phyloP scores from a whole-genome alignment of 2,113 vertebrate species.

The Elephantulus edwardii region DNA sequence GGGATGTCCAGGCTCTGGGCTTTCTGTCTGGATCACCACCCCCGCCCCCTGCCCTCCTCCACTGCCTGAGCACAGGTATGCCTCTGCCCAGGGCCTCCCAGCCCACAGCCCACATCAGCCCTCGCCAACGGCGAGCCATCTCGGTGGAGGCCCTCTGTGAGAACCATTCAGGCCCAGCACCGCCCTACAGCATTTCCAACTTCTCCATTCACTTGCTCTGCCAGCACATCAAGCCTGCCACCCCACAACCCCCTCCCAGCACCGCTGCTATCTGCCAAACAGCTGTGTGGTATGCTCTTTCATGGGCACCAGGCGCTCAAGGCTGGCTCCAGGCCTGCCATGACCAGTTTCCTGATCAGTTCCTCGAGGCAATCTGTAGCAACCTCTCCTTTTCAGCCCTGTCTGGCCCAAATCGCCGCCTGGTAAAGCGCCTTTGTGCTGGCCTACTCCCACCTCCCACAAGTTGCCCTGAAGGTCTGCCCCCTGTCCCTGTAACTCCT shows the following conservation, averaged over 20 bases:
- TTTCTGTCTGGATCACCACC: constrained; percentile 85
- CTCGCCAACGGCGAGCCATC: constrained; percentile 78
- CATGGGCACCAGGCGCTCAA: constrained; percentile 88
- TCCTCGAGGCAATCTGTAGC: constrained; percentile 89
- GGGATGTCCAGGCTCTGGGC: constrained; percentile 89
- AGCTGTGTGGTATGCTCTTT: constrained; percentile 90
- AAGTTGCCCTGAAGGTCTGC: constrained; percentile 83
- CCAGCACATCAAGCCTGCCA: constrained; percentile 84
- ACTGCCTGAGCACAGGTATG: constrained; percentile 81
- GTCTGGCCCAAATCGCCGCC: constrained; percentile 83
- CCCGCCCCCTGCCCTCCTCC: constrained; percentile 85
- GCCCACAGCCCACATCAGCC: constrained; percentile 17
- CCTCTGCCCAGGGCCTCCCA: constrained; percentile 75
- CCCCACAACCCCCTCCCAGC: constrained; percentile 81
- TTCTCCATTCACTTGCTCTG: constrained; percentile 92
- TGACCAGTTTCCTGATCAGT: constrained; percentile 88
- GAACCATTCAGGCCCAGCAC: constrained; percentile 82
- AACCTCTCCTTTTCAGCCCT: constrained; percentile 87
- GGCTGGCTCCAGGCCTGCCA: constrained; percentile 90
- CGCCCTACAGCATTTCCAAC: constrained; percentile 88
- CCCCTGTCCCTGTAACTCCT: constrained; percentile 83
- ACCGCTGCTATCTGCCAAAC: constrained; percentile 87
- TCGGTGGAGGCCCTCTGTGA: constrained; percentile 89
- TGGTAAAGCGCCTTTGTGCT: constrained; percentile 86
- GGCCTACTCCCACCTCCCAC: constrained; percentile 76